phyloP scores from a whole-genome alignment of 2,888 invertebrate species.

The Stenichneumon culpator region DNA sequence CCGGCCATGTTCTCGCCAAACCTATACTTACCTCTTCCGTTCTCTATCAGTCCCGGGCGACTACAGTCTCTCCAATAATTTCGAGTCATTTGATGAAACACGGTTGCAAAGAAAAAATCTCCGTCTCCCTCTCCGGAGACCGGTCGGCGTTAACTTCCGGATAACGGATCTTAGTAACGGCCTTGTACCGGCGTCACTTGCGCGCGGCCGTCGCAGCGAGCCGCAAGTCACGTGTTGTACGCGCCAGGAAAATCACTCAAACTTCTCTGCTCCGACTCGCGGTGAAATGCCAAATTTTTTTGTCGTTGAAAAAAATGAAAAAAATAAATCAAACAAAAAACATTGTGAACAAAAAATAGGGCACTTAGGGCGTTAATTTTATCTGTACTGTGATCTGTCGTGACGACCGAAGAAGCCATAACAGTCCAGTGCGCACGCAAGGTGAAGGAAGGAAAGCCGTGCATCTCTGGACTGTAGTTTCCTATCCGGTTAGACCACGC shows the following conservation, averaged over 20 bases:
- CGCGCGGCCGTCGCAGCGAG: neutral
- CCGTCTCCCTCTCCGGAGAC: neutral
- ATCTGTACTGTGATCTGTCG: neutral
- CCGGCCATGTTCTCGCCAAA: constrained; percentile 18
- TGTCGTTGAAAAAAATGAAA: neutral
- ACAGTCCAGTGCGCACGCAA: neutral
- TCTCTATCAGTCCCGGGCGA: neutral
- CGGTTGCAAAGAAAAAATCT: neutral
- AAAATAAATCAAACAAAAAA: neutral
- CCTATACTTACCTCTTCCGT: neutral
- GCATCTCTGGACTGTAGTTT: neutral
- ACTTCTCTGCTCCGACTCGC: neutral
- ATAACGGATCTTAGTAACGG: constrained; percentile 6
- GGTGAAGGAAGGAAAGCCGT: neutral
- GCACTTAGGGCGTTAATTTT: neutral
- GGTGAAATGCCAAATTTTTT: neutral
- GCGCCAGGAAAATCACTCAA: neutral
- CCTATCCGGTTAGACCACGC: neutral
- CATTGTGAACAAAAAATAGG: too few species aligned
- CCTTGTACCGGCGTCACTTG: neutral
- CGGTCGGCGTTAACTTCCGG: neutral
- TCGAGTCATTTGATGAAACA: neutral
- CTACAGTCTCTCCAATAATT: neutral
- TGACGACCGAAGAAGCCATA: neutral
- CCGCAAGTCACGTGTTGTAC: neutral